phyloP scores from a whole-genome alignment of 1,140 invertebrate species.

The Hycleus phaleratus region DNA sequence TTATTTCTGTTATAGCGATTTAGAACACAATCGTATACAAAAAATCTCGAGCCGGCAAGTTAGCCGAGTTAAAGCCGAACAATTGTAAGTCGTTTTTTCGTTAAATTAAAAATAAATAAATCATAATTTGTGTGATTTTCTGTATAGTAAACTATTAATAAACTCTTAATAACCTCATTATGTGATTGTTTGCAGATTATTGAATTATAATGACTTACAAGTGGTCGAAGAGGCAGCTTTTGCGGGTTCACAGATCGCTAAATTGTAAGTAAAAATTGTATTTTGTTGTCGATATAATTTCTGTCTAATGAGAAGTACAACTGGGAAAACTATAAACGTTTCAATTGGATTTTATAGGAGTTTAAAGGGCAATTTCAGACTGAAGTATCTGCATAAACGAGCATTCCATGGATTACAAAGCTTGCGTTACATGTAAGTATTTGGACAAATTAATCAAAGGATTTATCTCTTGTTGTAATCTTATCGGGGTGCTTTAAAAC shows the following conservation, averaged over 20 bases:
- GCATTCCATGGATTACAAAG: constrained; percentile 58
- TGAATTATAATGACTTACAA: constrained; percentile 55
- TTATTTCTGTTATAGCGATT: constrained; percentile 42
- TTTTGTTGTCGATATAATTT: not conserved
- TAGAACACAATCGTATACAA: constrained; percentile 51
- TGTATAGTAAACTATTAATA: too few relatives aligned
- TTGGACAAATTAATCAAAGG: not conserved
- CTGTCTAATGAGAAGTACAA: not conserved
- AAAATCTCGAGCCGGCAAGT: constrained; percentile 43
- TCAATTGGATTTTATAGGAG: constrained; percentile 48
- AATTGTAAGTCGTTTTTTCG: constrained; percentile 45
- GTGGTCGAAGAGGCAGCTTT: constrained; percentile 56
- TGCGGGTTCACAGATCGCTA: constrained; percentile 54
- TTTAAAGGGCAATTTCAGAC: constrained; percentile 58
- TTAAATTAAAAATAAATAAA: not conserved
- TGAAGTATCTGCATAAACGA: constrained; percentile 53
- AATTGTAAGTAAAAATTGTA: constrained; percentile 49
- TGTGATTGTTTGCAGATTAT: constrained; percentile 40
- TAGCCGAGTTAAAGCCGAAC: constrained; percentile 44
- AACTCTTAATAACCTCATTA: not conserved
- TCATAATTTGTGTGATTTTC: not conserved
- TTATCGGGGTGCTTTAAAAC: too few relatives aligned
- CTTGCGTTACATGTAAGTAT: constrained; percentile 55
- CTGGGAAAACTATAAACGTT: not conserved
- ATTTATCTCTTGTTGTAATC: too few relatives aligned